phyloP scores from a whole-genome alignment of 2,888 invertebrate species.

The Belgica antarctica region DNA sequence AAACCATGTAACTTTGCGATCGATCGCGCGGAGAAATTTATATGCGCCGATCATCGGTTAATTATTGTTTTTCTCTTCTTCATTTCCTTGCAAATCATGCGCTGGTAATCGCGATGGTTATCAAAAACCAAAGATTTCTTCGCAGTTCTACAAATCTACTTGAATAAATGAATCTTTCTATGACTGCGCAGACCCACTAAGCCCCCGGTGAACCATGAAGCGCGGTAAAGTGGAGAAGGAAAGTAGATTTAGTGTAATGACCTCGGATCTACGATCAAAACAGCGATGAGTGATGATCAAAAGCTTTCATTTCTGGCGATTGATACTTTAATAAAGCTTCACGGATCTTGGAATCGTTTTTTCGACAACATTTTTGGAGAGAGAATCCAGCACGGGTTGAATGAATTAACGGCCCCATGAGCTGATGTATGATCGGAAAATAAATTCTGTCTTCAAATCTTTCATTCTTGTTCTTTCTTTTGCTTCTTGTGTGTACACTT shows the following conservation, averaged over 20 bases:
- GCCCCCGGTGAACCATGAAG: neutral
- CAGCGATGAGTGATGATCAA: neutral
- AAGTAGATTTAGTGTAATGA: neutral
- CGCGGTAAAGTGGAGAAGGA: neutral
- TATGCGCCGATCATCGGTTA: conserved; percentile 1
- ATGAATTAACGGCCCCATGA: neutral
- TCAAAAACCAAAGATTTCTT: neutral
- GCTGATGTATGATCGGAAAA: neutral
- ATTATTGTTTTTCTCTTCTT: neutral
- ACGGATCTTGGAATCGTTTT: neutral
- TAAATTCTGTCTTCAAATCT: neutral
- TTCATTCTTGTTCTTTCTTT: neutral
- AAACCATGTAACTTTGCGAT: neutral
- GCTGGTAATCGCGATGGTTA: neutral
- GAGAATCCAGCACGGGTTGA: too few species aligned
- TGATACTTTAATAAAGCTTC: neutral
- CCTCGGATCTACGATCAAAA: neutral
- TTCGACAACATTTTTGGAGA: too few species aligned
- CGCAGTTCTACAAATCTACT: neutral
- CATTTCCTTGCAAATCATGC: neutral
- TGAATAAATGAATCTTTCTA: neutral
- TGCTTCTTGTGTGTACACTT: conserved; percentile 6
- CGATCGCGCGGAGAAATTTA: neutral
- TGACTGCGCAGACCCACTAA: neutral
- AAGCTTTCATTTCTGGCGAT: neutral